Evolutionary conservation across 2,797 vertebrate species (phyloP).

Genomic region (Harpagifer antarcticus): DNA sequence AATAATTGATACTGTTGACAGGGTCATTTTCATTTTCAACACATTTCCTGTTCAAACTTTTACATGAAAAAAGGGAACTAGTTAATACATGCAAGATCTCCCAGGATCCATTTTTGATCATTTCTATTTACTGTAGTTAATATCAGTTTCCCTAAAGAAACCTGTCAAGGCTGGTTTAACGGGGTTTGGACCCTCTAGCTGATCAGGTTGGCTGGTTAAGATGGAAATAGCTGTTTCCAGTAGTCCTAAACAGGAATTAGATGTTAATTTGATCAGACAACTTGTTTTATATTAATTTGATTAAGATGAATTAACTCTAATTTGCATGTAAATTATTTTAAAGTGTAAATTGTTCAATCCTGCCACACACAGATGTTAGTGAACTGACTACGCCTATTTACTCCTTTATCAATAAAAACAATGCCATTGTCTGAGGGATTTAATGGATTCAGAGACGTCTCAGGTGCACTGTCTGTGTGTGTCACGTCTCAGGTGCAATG

Average conservation of each 20-base stretch:
- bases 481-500: slow-evolving; percentile 10
- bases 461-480: slow-evolving; percentile 4
- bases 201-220: too few relatives aligned
- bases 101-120: neutral
- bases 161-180: too few relatives aligned
- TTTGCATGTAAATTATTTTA: neutral
- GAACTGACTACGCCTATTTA: neutral
- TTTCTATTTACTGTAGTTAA: neutral
- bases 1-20: neutral
- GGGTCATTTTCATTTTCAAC: neutral
- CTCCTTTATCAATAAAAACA: neutral
- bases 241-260: neutral
- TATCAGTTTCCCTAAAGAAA: neutral
- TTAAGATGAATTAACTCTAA: neutral
- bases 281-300: slow-evolving; percentile 1
- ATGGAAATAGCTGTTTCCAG: neutral
- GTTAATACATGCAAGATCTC: neutral
- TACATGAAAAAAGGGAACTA: neutral
- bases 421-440: neutral
- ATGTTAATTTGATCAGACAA: neutral
- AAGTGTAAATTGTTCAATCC: neutral
- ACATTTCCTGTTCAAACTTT: neutral
- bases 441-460: slow-evolving; percentile 4
- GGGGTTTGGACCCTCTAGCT: too few relatives aligned
- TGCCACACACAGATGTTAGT: neutral